A percentile compares a stretch with the other conserved stretches of the same genome.
Conservation (phyloP, 2,888 invertebrate species). For the Panzeria rudis region DNA sequence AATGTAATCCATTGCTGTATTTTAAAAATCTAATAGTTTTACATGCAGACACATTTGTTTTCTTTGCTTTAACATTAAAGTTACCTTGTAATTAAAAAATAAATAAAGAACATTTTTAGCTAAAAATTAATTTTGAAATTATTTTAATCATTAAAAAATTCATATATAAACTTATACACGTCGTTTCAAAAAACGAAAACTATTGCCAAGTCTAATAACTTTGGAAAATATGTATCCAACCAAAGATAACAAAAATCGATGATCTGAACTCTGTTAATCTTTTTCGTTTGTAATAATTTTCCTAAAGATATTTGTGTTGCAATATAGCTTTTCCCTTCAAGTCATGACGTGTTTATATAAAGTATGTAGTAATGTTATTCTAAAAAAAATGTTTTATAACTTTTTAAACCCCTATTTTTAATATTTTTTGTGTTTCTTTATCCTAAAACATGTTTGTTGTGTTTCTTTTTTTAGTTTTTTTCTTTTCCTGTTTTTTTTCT, state of each 20-base stretch:
- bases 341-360: constrained; percentile 62
- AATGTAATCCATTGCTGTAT: constrained; percentile 70
- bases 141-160: constrained; percentile 70
- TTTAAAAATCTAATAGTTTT: constrained; percentile 72
- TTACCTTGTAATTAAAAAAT: constrained; percentile 67
- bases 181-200: constrained; percentile 53
- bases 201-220: constrained; percentile 10
- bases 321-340: constrained; percentile 36
- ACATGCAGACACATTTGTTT: constrained; percentile 71
- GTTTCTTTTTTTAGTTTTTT: constrained; percentile 67
- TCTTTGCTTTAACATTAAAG: constrained; percentile 71
- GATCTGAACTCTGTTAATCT: constrained; percentile 48
- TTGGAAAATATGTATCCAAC: constrained; percentile 33
- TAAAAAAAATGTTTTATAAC: constrained; percentile 65
- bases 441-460: constrained; percentile 68
- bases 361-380: constrained; percentile 70
- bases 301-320: constrained; percentile 12
- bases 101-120: constrained; percentile 70
- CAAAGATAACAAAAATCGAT: constrained; percentile 56
- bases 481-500: constrained; percentile 67
- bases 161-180: constrained; percentile 70
- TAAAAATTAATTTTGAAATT: constrained; percentile 71
- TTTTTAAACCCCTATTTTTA: constrained; percentile 70
- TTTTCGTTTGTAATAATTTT: constrained; percentile 53
- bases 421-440: constrained; percentile 67